Base-by-base conservation (phyloP, 2,113 vertebrate species). In the Addax nasomaculatus region DNA sequence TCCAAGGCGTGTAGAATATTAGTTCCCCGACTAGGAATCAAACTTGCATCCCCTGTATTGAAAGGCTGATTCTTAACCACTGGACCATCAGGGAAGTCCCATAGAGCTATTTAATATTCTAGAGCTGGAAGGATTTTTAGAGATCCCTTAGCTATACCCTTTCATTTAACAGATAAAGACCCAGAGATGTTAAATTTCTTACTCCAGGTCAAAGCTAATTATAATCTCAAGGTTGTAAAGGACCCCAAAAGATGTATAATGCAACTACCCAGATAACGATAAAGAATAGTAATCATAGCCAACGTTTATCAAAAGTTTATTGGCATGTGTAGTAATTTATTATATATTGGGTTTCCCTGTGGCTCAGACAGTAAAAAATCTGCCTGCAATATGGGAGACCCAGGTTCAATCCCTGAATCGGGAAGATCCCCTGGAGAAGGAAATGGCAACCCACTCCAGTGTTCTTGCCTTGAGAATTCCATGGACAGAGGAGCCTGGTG, bases 161-260 rank as follows among this genome's bases (percentile, higher is more conserved):
- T 85, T 81, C 21, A 60, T 85, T 88, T 90, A 90, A 96, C 83
- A 96, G 67, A 33, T 91, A 85, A 95, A 64, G 78, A 88, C 5
- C 70, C 33, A 58, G 64, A 81, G 76, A 47, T 91, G 45, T 94
- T 90, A 87, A 62, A 16, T 87, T 97, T 92, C n/a, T 96, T 92
- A 91, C 39, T 93, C 6, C 81, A 64, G 30, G 45, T 92, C 81
- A 62, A 45, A 95, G 39, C 43, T 85, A 81, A 81, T 89, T 91
- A 91, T 39, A 81, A 33, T 96, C 33, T 96, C 43, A 89, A 58
- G n/a, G 60, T 88, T 53, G 2, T 60, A 79, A 86, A 85, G 43
- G 62, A 93, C 70, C 7, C 30, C 39, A 80, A 93, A 87, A 85
- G 27, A 33, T 92, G 81, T 23, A 13, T 73, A 64, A 67, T 57